Base-by-base conservation (phyloP, 1,140 invertebrate species). In the Theocolax elegans region DNA sequence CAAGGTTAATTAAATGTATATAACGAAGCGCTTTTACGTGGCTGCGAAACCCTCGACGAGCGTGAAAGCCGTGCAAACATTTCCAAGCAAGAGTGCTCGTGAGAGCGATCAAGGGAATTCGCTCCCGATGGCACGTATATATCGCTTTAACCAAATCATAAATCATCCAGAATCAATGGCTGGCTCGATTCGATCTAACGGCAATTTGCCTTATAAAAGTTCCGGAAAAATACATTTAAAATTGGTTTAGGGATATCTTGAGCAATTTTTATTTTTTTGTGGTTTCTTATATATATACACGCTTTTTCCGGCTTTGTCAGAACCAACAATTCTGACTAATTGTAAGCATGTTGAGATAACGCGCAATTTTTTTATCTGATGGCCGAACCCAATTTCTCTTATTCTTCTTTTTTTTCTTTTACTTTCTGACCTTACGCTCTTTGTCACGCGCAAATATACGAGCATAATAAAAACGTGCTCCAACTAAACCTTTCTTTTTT, bases 1-100 rank as follows among this genome's bases (percentile, higher is more conserved):
- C n/a, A n/a, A n/a, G n/a, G n/a, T 42, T 25, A 58, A 58, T 58
- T 58, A 58, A 58, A 58, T 19, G 35, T 58, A 25, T 58, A 58
- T 44, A 8, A 44, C 15, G 42, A 44, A 15, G 31, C n/a, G 13
- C 10, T 25, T 17, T 56, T 46, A 67, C 25, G 0, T 12, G 15
- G 12, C 29, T 10, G 3, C 38, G 25, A 31, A 48, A 44, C 29
- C 23, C 51, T 35, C 27, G 53, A 25, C 56, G 54, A 67, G 44
- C 21, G 66, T 51, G 66, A 67, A 67, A 60, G 44, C 53, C 29
- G n/a, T 44, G 31, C 31, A 67, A 58, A 67, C 56, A 42, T 67
- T 67, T 66, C 64, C 38, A 56, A 17, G 25, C 42, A n/a, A n/a
- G 25, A 4, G 49, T 19, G 9, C 17, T 6, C 31, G 4, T 1